A percentile compares a stretch with the other conserved stretches of the same genome.
These are phyloP conservation scores for Malaclemys terrapin DNA, from an alignment of 2,113 vertebrate species.

Conservation along the genomic window DNA sequence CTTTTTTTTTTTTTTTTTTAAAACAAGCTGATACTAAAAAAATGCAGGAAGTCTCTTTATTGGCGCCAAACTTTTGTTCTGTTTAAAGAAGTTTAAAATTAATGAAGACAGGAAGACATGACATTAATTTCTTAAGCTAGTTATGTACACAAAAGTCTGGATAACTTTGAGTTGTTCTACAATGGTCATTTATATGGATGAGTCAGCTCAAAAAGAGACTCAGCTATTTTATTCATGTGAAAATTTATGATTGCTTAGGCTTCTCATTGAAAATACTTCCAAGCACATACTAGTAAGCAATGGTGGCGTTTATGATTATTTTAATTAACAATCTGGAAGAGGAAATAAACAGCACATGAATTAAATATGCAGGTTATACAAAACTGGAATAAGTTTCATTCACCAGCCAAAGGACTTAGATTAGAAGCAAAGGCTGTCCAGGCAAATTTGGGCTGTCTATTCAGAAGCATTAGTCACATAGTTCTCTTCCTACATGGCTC, in stretches of 20 bases:
- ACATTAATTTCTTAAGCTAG: not conserved
- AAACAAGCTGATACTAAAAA: not conserved
- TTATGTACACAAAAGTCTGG: not conserved
- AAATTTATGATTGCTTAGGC: not conserved
- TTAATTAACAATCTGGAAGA: not conserved
- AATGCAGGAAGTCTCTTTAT: not conserved
- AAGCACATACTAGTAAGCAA: not conserved
- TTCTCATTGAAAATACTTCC: not conserved
- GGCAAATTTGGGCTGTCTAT: not conserved
- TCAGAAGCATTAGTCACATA: not conserved
- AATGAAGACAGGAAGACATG: not conserved
- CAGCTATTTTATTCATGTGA: not conserved
- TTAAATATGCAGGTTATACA: not conserved
- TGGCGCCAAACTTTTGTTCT: slow-evolving; percentile 11
- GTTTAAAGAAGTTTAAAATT: slow-evolving; percentile 44
- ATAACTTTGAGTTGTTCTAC: not conserved
- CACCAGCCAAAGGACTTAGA: not conserved
- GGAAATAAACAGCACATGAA: too few relatives aligned
- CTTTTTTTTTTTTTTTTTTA: not conserved
- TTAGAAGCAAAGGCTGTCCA: not conserved
- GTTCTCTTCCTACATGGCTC: not conserved
- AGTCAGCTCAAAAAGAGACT: not conserved
- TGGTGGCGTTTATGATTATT: not conserved
- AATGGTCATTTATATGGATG: not conserved
- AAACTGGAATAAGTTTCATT: not conserved